Evolutionary conservation across 2,888 invertebrate genomes (phyloP).

Genomic region (Lampropteryx suffumata): DNA sequence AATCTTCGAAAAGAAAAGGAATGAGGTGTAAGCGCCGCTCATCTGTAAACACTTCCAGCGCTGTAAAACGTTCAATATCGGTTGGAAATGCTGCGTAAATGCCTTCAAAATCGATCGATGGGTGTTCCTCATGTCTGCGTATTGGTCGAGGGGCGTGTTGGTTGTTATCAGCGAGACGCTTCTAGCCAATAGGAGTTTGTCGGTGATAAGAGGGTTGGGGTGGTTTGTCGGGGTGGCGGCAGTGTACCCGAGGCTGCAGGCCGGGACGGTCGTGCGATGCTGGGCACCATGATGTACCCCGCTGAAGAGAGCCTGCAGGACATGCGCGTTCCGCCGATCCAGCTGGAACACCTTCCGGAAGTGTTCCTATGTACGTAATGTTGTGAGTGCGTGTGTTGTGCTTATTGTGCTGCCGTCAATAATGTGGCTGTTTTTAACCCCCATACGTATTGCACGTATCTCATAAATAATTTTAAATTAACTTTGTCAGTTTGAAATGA

Average conservation of each 20-base stretch:
- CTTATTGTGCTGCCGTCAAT: constrained; percentile 17
- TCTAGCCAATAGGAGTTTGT: constrained; percentile 62
- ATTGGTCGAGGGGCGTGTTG: constrained; percentile 78
- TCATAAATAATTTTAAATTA: no score
- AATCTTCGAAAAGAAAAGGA: constrained; percentile 39
- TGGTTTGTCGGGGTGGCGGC: constrained; percentile 67
- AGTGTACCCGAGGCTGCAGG: constrained; percentile 66
- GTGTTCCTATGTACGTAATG: constrained; percentile 87
- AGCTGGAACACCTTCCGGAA: constrained; percentile 88
- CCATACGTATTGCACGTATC: background rate
- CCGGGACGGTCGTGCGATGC: constrained; percentile 66
- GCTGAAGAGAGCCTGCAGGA: constrained; percentile 73
- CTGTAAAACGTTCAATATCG: constrained; percentile 69
- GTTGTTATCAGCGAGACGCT: constrained; percentile 64
- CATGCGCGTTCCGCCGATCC: constrained; percentile 88
- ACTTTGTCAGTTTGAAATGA: no score
- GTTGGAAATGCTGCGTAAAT: constrained; percentile 68
- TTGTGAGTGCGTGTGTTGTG: constrained; percentile 38
- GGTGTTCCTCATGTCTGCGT: constrained; percentile 60
- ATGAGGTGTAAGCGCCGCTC: constrained; percentile 47
- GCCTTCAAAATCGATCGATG: constrained; percentile 73
- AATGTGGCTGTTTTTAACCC: background rate
- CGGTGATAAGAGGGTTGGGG: constrained; percentile 77
- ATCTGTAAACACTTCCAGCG: constrained; percentile 61
- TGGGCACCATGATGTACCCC: constrained; percentile 81